Base-by-base conservation (phyloP, 1,140 invertebrate genomes). In the Hypsibius dujardini region DNA sequence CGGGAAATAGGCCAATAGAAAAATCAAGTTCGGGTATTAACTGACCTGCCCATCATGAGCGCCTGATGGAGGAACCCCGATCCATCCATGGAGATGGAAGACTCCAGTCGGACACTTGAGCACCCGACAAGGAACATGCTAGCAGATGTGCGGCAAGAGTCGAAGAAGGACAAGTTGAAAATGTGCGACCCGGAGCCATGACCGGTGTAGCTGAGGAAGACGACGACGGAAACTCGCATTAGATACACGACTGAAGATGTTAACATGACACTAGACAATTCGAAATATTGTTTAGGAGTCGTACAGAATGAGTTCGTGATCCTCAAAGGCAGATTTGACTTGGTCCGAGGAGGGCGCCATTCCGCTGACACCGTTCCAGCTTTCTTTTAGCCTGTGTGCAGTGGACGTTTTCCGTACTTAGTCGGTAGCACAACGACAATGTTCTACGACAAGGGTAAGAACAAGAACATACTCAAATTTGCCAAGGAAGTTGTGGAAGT, bases 161-260 rank as follows among this genome's bases (percentile, higher is more conserved):
- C 50, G 50, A 56, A 56, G 50, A 56, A 12, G 50, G 50, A 56
- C 50, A 56, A 12, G 50, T 56, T 56, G n/a, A 56, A 56, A n/a
- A 56, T 12, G 7, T 56, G 50, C 50, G 7, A n/a, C 7, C 50
- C 50, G n/a, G 7, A 56, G 50, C 50, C 50, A 56, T 56, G 50
- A 12, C 50, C 50, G n/a, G 7, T 12, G n/a, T 56, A 56, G n/a
- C 50, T 56, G 50, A 56, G n/a, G n/a, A 56, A 56, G 7, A 56
- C 7, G n/a, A 7, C 50, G 50, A 28, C 28, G 28, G 28, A 28
- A 28, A 28, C 28, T 28, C 28, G 28, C 28, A 28, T 28, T 28
- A 28, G 28, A 28, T 28, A 28, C 28, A 28, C 28, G 28, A 28
- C 28, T 28, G 28, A 28, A 28, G 28, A 28, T 28, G 28, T 28